A percentile compares a stretch with the other conserved stretches of the same genome.
phyloP scores from a whole-genome alignment of 2,888 invertebrate species.

The Tetheella fluctuosa region DNA sequence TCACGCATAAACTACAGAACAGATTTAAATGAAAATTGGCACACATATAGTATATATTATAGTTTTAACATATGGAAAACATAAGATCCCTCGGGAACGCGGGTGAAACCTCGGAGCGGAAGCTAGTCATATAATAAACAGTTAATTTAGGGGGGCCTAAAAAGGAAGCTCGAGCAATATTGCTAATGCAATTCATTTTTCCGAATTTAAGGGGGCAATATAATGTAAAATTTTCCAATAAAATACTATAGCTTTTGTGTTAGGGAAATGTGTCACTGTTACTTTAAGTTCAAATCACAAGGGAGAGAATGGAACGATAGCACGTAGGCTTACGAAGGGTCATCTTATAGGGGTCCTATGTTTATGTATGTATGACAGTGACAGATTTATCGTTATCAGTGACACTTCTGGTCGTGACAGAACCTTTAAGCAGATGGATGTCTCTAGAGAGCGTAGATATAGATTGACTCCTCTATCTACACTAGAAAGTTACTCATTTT shows the following conservation, averaged over 20 bases:
- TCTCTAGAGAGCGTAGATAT: neutral
- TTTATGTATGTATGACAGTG: neutral
- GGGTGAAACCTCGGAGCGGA: too few species aligned
- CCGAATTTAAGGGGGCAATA: too few species aligned
- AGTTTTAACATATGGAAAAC: too few species aligned
- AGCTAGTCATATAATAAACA: too few species aligned
- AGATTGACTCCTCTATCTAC: neutral
- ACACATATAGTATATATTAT: too few species aligned
- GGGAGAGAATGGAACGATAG: neutral
- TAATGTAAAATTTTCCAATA: neutral
- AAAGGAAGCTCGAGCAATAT: too few species aligned
- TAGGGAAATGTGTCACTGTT: neutral
- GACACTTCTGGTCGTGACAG: neutral
- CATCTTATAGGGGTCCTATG: neutral
- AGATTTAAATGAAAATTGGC: too few species aligned
- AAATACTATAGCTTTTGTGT: neutral
- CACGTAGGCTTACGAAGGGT: neutral
- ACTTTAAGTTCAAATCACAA: neutral
- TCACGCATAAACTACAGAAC: too few species aligned
- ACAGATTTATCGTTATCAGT: neutral
- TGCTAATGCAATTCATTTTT: too few species aligned
- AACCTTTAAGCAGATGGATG: neutral
- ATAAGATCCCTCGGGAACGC: too few species aligned
- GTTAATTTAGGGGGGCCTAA: too few species aligned
- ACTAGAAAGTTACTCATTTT: too few species aligned